Base-by-base conservation (phyloP, 2,888 invertebrate species). In the Pristionchus exspectatus region DNA sequence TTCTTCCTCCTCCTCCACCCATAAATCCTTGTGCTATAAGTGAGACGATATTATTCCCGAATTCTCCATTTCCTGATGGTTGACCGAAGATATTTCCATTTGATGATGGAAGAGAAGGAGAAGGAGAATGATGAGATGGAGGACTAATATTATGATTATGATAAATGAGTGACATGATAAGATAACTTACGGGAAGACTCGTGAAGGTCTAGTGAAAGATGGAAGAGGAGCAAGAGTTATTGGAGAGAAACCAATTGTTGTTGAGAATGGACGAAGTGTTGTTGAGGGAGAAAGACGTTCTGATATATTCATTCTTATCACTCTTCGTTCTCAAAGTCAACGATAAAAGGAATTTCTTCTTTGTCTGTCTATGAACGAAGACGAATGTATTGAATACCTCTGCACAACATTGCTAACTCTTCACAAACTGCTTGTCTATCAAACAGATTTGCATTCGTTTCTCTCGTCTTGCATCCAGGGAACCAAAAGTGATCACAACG, bases 401-500 rank as follows among this genome's bases (percentile, higher is more conserved):
- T 90, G 87, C 94, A 94, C 85, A 93, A 90, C 33, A 91, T 90
- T 16, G 94, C 94, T 27, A 94, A 90, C 81, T 90, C 91, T 74
- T 92, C 91, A 88, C 94, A 94, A 44, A 91, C 90, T 44, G 91
- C 91, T 63, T 92, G 90, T 30, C 92, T 91, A 63, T 93, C 93
- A 90, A 94, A 94, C 2, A 94, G 90, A 90, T 94, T 94, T 24
- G 93, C 92, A 90, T 95, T 94, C 27, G 94, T 94, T 21, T 93
- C 92, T 16, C 91, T 91, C 2, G 94, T 94, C 27, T 91, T 89
- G 90, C 94, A 94, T 24, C 94, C 93, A 27, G 94, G 94, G 89
- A 94, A 94, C 93, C 94, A 94, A 88, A 94, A 94, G 89, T 94
- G 93, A 86, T 94, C 94, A 88, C 94, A 94, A 90, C 92, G 91